Percentiles rank a stretch among this genome's conserved stretches.
phyloP scores from a whole-genome alignment of 2,797 vertebrate species.

The Pseudotriccus pelzelni region DNA sequence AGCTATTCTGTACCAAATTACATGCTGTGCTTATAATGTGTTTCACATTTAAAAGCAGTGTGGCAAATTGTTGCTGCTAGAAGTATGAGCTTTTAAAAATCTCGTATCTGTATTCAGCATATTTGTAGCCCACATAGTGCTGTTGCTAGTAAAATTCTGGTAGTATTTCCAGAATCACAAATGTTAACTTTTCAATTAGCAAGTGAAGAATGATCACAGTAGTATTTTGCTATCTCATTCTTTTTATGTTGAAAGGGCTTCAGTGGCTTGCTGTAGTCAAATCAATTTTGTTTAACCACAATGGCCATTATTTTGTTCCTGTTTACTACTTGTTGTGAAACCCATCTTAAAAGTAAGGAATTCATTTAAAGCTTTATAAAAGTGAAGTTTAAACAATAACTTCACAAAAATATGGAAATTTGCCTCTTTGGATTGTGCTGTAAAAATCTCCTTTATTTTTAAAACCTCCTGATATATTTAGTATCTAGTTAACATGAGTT shows the following conservation, averaged over 20 bases:
- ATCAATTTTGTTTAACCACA: background rate
- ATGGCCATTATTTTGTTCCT: background rate
- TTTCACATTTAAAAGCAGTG: background rate
- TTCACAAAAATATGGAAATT: background rate
- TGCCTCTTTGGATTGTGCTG: background rate
- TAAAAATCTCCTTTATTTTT: background rate
- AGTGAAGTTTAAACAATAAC: background rate
- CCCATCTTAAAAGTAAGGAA: background rate
- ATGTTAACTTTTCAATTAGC: background rate
- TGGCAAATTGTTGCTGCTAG: background rate
- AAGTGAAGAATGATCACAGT: background rate
- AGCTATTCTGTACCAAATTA: background rate
- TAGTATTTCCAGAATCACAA: background rate
- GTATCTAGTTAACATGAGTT: background rate
- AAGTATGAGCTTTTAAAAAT: background rate
- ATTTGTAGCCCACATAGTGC: background rate
- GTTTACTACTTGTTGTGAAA: background rate
- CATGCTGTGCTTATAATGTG: background rate
- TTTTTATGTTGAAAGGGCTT: background rate
- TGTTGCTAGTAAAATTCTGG: background rate
- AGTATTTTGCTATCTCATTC: background rate
- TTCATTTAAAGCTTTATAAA: background rate
- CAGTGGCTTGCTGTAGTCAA: background rate
- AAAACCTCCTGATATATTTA: background rate
- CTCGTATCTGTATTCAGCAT: rapidly evolving